Conservation (phyloP, 2,113 vertebrate species). For the Pachypanchax playfairii region DNA sequence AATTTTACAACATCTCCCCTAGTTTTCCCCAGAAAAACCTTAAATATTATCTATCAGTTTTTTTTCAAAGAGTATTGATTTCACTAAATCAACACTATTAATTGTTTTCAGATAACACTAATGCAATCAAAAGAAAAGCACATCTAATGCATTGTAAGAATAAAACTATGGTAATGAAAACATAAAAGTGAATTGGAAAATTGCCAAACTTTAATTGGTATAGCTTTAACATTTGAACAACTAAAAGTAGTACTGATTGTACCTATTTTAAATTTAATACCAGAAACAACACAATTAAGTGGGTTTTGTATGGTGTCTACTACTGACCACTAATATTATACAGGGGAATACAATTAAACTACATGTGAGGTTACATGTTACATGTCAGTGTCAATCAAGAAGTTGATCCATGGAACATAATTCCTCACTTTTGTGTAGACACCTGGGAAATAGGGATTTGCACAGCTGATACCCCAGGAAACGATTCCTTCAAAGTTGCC, state of each 20-base stretch:
- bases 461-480: slow-evolving; percentile 82
- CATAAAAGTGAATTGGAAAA: neutral
- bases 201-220: neutral
- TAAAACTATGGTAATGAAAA: neutral
- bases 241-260: neutral
- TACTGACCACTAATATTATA: too few relatives aligned
- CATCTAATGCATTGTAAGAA: neutral
- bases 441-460: slow-evolving; percentile 70
- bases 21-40: too few relatives aligned
- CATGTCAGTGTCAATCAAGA: slow-evolving; percentile 20
- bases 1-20: too few relatives aligned
- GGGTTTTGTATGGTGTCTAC: too few relatives aligned
- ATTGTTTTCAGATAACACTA: too few relatives aligned
- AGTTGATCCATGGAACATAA: slow-evolving; percentile 68
- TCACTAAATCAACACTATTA: neutral
- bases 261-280: too few relatives aligned
- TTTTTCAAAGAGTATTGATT: too few relatives aligned
- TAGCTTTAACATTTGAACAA: neutral
- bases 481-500: slow-evolving; percentile 76
- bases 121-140: neutral
- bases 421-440: slow-evolving; percentile 79
- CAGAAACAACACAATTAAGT: too few relatives aligned
- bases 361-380: too few relatives aligned
- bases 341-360: too few relatives aligned
- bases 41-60: too few relatives aligned